phyloP scores from a whole-genome alignment of 2,797 vertebrate species.

The Notolepis coatsorum region DNA sequence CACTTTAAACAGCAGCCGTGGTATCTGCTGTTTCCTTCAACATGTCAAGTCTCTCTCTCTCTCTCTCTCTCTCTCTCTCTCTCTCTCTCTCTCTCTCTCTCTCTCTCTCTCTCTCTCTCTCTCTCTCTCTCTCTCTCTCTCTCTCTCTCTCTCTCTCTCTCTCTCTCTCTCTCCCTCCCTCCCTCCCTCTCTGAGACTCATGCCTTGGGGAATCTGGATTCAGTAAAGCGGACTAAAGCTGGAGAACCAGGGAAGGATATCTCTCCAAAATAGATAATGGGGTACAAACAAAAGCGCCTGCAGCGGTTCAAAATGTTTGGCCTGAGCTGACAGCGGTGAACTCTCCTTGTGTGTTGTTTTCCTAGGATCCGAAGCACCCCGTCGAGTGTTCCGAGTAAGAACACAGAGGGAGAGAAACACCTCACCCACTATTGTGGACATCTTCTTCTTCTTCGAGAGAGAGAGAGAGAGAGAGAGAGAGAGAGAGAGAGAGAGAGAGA shows the following conservation, averaged over 20 bases:
- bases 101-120: too few relatives aligned
- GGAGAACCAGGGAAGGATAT: background rate
- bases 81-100: too few relatives aligned
- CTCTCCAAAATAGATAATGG: background rate
- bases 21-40: slow-evolving; percentile 15
- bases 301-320: too few relatives aligned
- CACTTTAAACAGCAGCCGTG: slow-evolving; percentile 12
- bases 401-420: slow-evolving; percentile 11
- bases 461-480: background rate
- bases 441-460: slow-evolving; percentile 7
- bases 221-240: slow-evolving; percentile 17
- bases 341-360: slow-evolving; percentile 23
- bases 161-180: too few relatives aligned
- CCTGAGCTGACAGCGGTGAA: background rate
- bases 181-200: background rate
- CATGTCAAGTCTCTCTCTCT: slow-evolving; percentile 9
- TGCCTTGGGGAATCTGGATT: slow-evolving; percentile 21
- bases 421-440: slow-evolving; percentile 14
- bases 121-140: too few relatives aligned
- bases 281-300: background rate
- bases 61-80: too few relatives aligned
- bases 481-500: too few relatives aligned
- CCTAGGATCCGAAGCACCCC: slow-evolving; percentile 27
- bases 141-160: too few relatives aligned
- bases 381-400: slow-evolving; percentile 10